A percentile compares a stretch with the other conserved stretches of the same genome.
Conservation (phyloP, 2,113 vertebrate genomes). For the Sapayoa aenigma region DNA sequence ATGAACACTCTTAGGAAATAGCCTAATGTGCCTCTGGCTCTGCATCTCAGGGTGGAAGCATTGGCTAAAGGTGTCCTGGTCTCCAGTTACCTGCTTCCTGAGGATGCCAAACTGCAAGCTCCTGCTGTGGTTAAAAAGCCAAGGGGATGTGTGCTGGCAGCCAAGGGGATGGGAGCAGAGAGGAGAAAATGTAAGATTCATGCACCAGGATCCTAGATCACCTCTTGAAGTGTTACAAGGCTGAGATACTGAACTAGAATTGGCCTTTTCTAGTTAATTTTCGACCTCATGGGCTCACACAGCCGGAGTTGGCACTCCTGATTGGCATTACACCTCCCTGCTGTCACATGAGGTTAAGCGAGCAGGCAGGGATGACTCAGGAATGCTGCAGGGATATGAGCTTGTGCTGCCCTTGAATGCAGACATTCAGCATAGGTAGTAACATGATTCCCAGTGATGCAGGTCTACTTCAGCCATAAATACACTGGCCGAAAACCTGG, state of each 20-base stretch:
- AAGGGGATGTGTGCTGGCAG: neutral
- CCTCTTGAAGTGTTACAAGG: neutral
- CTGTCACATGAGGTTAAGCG: accelerated
- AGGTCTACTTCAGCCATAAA: neutral
- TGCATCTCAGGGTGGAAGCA: neutral
- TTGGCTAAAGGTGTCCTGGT: neutral
- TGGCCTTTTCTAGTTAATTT: neutral
- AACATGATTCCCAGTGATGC: neutral
- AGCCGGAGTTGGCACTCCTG: neutral
- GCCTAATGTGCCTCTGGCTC: neutral
- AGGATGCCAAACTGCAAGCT: neutral
- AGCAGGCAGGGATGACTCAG: neutral
- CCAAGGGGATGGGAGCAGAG: neutral
- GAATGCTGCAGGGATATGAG: neutral
- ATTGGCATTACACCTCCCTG: neutral
- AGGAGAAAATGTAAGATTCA: neutral
- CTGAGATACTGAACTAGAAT: neutral
- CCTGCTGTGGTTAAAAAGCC: neutral
- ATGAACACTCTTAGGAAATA: accelerated
- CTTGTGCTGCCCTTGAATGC: neutral
- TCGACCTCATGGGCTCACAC: neutral
- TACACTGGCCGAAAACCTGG: neutral
- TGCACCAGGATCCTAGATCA: neutral
- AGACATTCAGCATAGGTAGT: neutral
- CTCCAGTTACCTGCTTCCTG: neutral